Percentiles rank a stretch among this genome's conserved stretches.
Evolutionary conservation across 2,797 vertebrate genomes (phyloP).

Genomic region (Hypotaenidia philippensis): DNA sequence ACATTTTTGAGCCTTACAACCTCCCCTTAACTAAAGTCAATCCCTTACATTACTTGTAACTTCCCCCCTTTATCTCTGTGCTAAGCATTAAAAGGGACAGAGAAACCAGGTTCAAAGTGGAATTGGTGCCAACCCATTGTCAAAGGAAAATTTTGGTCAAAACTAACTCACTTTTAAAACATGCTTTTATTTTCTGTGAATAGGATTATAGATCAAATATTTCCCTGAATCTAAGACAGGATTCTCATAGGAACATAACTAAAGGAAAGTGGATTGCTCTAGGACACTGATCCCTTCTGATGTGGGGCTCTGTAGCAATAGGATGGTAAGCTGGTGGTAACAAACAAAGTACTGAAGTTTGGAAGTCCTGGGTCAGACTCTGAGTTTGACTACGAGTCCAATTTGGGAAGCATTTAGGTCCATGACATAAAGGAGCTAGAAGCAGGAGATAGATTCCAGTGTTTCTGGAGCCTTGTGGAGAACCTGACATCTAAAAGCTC

Average conservation of each 20-base stretch:
- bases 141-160: background rate
- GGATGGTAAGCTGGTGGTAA: background rate
- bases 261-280: background rate
- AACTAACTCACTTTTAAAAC: background rate
- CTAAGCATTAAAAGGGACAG: background rate
- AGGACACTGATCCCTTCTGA: background rate
- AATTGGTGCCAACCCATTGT: background rate
- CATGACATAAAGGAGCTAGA: background rate
- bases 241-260: background rate
- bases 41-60: background rate
- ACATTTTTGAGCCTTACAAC: background rate
- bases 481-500: background rate
- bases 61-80: background rate
- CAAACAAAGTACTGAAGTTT: background rate
- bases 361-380: background rate
- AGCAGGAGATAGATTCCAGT: too few relatives aligned
- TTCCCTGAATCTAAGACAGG: background rate
- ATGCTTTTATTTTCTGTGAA: background rate
- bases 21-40: background rate
- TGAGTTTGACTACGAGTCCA: background rate
- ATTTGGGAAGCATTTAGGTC: background rate
- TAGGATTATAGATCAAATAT: background rate
- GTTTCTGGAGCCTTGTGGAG: background rate
- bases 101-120: background rate
- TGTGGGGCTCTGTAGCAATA: background rate